Percentiles rank a stretch among this genome's conserved stretches.
These are phyloP conservation scores for Dipodomys merriami DNA, from an alignment of 2,113 vertebrate genomes.

Conservation along the genomic window DNA sequence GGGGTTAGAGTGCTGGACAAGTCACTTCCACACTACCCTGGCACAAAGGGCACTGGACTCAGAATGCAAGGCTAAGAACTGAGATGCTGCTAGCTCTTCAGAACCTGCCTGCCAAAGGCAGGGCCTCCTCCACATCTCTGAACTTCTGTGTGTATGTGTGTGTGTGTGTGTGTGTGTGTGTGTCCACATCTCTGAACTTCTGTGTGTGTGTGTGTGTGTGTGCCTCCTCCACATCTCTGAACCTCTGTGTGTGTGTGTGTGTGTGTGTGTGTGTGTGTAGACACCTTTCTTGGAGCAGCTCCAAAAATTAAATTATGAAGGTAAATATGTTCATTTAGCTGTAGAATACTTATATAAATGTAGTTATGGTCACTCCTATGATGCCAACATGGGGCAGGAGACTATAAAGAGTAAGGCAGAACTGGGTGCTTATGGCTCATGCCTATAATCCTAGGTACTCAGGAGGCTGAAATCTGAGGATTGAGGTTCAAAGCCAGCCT, in stretches of 20 bases:
- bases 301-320: background rate
- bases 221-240: no score
- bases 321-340: background rate
- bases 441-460: no score
- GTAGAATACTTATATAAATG: background rate
- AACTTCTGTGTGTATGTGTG: no score
- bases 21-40: background rate
- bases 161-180: no score
- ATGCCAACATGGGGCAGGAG: background rate
- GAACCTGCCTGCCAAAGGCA: background rate
- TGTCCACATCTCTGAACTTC: no score
- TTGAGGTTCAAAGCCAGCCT: no score
- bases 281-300: background rate
- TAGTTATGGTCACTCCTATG: background rate
- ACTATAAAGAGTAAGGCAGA: no score
- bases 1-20: background rate
- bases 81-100: background rate
- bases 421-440: no score
- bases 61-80: background rate
- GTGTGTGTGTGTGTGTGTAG: no score
- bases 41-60: conserved; percentile 42
- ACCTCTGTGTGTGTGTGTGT: no score
- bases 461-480: no score
- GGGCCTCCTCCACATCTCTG: background rate
- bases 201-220: no score